These are phyloP conservation scores for Natrix natrix DNA, from an alignment of 2,797 vertebrate species.

Conservation along the genomic window DNA sequence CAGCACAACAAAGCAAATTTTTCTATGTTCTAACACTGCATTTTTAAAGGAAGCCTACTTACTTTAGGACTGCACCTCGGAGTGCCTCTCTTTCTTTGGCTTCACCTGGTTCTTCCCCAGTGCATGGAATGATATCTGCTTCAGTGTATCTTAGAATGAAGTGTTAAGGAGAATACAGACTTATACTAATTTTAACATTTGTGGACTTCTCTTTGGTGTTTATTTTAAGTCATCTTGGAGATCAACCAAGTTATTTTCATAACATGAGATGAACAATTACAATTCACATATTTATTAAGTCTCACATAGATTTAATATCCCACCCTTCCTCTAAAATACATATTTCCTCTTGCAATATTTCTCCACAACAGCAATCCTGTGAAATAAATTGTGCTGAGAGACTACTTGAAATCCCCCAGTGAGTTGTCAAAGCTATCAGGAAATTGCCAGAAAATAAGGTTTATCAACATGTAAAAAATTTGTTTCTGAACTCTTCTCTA, in stretches of 20 bases:
- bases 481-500: neutral
- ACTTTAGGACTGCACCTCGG: constrained; percentile 98
- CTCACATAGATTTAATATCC: neutral
- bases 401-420: neutral
- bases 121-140: constrained; percentile 97
- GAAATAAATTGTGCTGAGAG: neutral
- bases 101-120: constrained; percentile 96
- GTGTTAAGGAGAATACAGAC: constrained; percentile 73
- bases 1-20: neutral
- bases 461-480: neutral
- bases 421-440: neutral
- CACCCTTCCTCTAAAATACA: neutral
- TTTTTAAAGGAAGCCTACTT: constrained; percentile 57
- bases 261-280: neutral
- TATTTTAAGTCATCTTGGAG: neutral
- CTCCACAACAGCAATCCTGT: neutral
- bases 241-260: neutral
- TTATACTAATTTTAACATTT: constrained; percentile 2
- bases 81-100: constrained; percentile 96
- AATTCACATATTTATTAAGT: neutral
- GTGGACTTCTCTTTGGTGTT: neutral
- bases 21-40: neutral
- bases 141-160: constrained; percentile 88
- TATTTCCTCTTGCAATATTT: neutral
- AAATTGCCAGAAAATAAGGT: neutral